Base-by-base conservation (phyloP, 2,113 vertebrate species). In the Clarias batrachus region DNA sequence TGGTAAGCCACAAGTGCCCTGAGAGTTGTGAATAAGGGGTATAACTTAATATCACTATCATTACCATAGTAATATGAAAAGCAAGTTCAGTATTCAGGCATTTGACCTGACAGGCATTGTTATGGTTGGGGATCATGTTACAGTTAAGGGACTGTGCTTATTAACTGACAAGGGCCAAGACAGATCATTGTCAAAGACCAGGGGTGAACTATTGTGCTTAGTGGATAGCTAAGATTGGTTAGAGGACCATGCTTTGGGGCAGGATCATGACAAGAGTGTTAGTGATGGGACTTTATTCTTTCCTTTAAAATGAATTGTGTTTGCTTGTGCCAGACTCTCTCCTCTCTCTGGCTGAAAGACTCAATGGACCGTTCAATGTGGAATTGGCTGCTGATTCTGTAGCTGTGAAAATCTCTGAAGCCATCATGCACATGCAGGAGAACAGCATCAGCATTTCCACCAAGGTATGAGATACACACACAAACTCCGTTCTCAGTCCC, bases 401-500 rank as follows among this genome's bases (percentile, higher is more conserved):
- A 65, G 95, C 95, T 6, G 94, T 97, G 82, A 97, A 96, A 92
- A 96, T 97, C 89, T 97, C 96, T 0, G 97, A 97, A 87, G 97
- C 94, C 52, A 94, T 97, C 87, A 96, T 96, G 96, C 92, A 96
- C 90, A 94, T 97, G 92, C 97, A 97, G 91, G 96, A 97, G 87
- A 96, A 96, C 92, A 96, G 95, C 27, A 91, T 96, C 54, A 93
- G 93, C 90, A 94, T 96, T 87, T 97, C 96, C 37, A 93, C 94
- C 37, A 96, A 97, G 96, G 97, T 95, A 92, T 89, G 89, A 57
- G n/a, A 59, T 23, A 48, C 19, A 52, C 62, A 70, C 52, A 78
- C 2, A 66, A 56, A 59, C 30, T 21, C 9, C 1, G 4, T n/a
- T 21, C 17, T 21, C 21, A 14, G 7, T 76, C 48, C 1, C 30